phyloP scores from a whole-genome alignment of 2,797 vertebrate genomes.

The Mycteria americana region DNA sequence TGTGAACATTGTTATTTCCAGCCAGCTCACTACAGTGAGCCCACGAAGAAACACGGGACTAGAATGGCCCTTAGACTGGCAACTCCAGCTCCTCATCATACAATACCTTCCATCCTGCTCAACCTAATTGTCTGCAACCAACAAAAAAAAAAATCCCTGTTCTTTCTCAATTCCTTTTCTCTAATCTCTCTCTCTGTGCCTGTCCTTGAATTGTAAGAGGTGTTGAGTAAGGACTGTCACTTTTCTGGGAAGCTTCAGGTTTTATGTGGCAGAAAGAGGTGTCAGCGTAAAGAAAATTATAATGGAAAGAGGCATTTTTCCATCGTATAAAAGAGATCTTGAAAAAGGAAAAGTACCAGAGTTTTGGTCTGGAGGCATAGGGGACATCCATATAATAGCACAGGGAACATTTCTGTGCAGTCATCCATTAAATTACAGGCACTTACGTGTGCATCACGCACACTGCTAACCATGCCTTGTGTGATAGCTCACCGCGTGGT shows the following conservation, averaged over 20 bases:
- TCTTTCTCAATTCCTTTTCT: not conserved
- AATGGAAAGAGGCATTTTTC: not conserved
- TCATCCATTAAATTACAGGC: not conserved
- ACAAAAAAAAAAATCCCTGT: not conserved
- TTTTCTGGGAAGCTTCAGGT: not conserved
- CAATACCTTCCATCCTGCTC: not conserved
- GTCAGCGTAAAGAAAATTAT: not conserved
- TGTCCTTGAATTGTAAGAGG: not conserved
- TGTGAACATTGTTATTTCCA: not conserved
- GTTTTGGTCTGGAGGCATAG: not conserved
- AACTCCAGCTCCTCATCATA: not conserved
- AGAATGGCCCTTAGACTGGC: not conserved
- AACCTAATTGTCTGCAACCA: not conserved
- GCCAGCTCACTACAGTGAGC: not conserved
- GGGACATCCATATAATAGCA: not conserved
- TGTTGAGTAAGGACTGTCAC: not conserved
- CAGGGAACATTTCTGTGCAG: not conserved
- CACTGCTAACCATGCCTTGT: not conserved
- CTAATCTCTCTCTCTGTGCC: not conserved
- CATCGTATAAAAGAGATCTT: not conserved
- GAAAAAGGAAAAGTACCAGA: not conserved
- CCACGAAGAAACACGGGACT: not conserved
- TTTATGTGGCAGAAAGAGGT: not conserved
- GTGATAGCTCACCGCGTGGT: fast-evolving
- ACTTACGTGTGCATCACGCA: not conserved